Base-by-base conservation (phyloP, 2,888 invertebrate genomes). In the Lampropteryx suffumata region DNA sequence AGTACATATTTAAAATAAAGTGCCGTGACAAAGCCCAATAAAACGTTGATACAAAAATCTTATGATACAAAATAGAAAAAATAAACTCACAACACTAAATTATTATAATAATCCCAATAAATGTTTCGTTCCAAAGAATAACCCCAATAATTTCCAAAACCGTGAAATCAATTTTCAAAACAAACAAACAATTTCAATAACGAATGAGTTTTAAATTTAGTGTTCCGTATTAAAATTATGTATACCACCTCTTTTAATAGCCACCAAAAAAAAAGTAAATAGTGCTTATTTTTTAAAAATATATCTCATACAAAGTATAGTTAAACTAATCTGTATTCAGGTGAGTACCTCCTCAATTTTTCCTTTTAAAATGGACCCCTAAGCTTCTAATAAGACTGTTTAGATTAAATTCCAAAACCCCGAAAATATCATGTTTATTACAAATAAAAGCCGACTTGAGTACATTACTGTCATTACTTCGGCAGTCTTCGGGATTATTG, bases 371-470 rank as follows among this genome's bases (percentile, higher is more conserved):
- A 40, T 55, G 47, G 52, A 61, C 55, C 49, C 65, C 63, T 62
- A 59, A 57, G 21, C 53, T 50, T 61, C 59, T 61, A 62, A 39
- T 48, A 51, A 58, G 58, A 52, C 44, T 51, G 46, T 42, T 51
- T 39, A 47, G 66, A 72, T 72, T 65, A 67, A 52, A 69, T 71
- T 64, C 65, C 61, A 56, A 58, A 59, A 66, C 64, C 64, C 59
- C 71, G 50, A 79, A 72, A 81, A 84, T 82, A 79, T 79, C 81
- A 80, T 83, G 83, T 82, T 82, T 80, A 80, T 77, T 73, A 75
- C 70, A 64, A 71, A 83, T 84, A 84, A 85, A 82, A 65, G 76
- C 77, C 72, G 62, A 62, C 59, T 61, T 51, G 67, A 61, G 71
- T 80, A 77, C 80, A 76, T 78, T 77, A 81, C 73, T 62, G 57